These are phyloP conservation scores for Mormyrops attenuatus DNA, from an alignment of 2,797 vertebrate genomes.

Conservation along the genomic window DNA sequence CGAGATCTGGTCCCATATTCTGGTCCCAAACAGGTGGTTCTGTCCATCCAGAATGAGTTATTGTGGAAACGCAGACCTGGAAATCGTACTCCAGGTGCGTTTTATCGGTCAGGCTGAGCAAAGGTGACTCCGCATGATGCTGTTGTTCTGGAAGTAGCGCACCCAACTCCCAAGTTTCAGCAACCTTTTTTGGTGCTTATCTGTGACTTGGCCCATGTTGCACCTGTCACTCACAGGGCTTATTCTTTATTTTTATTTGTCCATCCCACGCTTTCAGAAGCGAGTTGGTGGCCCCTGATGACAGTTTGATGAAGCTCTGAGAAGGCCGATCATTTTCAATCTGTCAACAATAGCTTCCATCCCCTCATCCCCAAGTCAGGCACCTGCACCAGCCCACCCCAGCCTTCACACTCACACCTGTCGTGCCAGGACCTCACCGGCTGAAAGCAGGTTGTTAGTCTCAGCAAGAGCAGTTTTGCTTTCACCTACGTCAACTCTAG, in stretches of 20 bases:
- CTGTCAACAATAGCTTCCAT: neutral
- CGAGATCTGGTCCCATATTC: neutral
- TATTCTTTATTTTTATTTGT: slow-evolving; percentile 10
- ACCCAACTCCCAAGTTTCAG: neutral
- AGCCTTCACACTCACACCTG: neutral
- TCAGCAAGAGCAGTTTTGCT: neutral
- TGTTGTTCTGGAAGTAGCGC: neutral
- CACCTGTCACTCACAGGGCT: neutral
- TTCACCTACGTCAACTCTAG: neutral
- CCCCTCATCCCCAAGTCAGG: neutral
- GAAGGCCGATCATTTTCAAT: neutral
- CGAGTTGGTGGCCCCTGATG: neutral
- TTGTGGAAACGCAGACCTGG: neutral
- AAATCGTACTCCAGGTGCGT: neutral
- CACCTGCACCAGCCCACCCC: neutral
- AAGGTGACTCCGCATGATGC: neutral
- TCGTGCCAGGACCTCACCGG: neutral
- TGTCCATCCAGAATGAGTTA: neutral
- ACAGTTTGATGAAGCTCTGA: slow-evolving; percentile 2
- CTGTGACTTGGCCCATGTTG: neutral
- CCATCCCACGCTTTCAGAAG: neutral
- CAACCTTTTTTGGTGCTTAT: neutral
- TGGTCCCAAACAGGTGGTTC: slow-evolving; percentile 6
- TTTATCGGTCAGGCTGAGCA: neutral
- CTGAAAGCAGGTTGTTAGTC: neutral